phyloP scores from a whole-genome alignment of 2,888 invertebrate genomes.

The Liposcelis brunnea region DNA sequence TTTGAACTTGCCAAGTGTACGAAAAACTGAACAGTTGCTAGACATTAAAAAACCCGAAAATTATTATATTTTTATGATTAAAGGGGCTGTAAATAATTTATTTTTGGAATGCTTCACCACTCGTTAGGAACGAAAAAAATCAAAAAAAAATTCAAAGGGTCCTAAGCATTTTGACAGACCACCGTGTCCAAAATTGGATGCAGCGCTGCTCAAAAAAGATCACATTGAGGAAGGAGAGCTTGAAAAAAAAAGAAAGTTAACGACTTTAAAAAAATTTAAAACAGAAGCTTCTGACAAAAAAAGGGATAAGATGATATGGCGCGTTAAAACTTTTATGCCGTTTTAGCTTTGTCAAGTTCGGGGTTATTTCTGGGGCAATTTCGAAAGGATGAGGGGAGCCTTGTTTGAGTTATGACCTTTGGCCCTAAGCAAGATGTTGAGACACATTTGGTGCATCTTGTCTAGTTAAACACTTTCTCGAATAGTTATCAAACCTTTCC shows the following conservation, averaged over 20 bases:
- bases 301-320: background rate
- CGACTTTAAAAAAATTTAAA: constrained; percentile 3
- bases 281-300: background rate
- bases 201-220: background rate
- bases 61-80: too few species aligned
- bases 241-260: too few species aligned
- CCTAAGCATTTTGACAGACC: constrained; percentile 7
- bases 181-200: constrained; percentile 8
- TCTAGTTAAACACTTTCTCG: too few species aligned
- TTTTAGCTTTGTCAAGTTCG: background rate
- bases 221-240: constrained; percentile 3
- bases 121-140: background rate
- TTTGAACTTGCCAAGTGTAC: too few species aligned
- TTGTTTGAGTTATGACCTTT: constrained; percentile 9
- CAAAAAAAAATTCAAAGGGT: background rate
- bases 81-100: too few species aligned
- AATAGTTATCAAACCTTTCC: too few species aligned
- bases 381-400: background rate
- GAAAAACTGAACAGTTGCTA: too few species aligned
- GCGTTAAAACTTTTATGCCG: background rate
- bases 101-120: too few species aligned
- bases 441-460: too few species aligned
- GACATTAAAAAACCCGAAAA: too few species aligned
- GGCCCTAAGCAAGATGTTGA: background rate
- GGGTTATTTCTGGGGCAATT: constrained; percentile 8